phyloP scores from a whole-genome alignment of 2,113 vertebrate genomes.

The Brevimyrus niger region DNA sequence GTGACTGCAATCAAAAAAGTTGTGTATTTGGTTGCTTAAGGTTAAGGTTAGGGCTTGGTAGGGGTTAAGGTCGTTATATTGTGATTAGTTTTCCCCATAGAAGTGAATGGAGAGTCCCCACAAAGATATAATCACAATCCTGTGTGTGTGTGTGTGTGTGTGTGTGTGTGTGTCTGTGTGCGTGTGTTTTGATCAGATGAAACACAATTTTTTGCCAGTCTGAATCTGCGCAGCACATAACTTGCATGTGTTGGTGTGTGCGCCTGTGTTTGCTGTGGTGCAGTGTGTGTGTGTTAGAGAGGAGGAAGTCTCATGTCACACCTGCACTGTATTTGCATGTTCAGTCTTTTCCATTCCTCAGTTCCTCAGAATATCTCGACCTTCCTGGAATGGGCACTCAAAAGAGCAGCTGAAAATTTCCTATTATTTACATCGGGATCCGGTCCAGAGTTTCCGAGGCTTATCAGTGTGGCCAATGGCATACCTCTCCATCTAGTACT shows the following conservation, averaged over 20 bases:
- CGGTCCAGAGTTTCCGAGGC: neutral
- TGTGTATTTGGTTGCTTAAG: neutral
- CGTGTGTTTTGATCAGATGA: neutral
- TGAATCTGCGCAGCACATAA: neutral
- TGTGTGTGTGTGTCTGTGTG: neutral
- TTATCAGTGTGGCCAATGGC: neutral
- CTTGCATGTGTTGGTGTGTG: neutral
- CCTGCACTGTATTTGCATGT: neutral
- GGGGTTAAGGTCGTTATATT: neutral
- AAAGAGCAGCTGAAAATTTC: conserved; percentile 4
- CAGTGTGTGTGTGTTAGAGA: neutral
- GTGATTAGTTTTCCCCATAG: neutral
- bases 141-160: neutral
- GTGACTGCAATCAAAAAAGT: neutral
- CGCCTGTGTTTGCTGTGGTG: neutral
- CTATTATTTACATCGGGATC: conserved; percentile 10
- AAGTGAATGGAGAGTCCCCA: neutral
- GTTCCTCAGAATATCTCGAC: neutral
- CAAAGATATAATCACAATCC: neutral
- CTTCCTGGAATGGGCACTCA: neutral
- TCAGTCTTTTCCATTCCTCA: neutral
- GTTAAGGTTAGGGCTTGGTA: neutral
- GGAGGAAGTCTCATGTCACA: neutral
- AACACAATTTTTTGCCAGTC: neutral
- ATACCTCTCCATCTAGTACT: neutral